These are phyloP conservation scores for Apantesis nais DNA, from an alignment of 2,888 invertebrate genomes.

Conservation along the genomic window DNA sequence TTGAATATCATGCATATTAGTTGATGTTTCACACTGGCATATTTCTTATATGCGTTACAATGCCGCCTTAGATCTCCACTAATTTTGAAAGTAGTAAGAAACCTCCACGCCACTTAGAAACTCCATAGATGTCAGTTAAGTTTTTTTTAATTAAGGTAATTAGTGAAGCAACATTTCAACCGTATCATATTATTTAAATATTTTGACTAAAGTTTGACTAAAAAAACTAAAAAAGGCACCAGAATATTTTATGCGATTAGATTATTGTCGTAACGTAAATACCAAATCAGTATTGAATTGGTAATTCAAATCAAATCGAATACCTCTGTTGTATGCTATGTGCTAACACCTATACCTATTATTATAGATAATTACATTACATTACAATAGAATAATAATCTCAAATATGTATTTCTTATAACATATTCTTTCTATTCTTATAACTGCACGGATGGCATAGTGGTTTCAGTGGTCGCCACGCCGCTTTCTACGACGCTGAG, in stretches of 20 bases:
- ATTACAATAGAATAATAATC: background rate
- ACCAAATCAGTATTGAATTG: background rate
- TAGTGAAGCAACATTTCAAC: background rate
- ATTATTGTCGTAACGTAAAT: background rate
- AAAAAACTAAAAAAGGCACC: background rate
- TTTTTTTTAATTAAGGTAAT: slow-evolving; percentile 1
- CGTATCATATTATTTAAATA: background rate
- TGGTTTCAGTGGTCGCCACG: too few species aligned
- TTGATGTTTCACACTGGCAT: background rate
- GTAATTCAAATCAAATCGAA: background rate
- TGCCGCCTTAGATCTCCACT: background rate
- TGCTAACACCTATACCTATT: too few species aligned
- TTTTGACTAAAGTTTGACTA: background rate
- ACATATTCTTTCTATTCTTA: too few species aligned
- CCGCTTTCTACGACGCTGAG: too few species aligned
- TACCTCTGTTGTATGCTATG: background rate
- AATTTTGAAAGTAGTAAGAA: background rate
- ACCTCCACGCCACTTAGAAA: background rate
- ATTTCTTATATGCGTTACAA: background rate
- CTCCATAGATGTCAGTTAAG: background rate
- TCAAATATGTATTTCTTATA: background rate
- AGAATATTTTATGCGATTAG: background rate
- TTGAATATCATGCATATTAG: slow-evolving; percentile 10
- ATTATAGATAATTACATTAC: background rate
- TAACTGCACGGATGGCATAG: too few species aligned